Evolutionary conservation across 2,888 invertebrate species (phyloP), one percentile per base, ranked within the genome.

Genomic region (Oasisia sp.): DNA sequence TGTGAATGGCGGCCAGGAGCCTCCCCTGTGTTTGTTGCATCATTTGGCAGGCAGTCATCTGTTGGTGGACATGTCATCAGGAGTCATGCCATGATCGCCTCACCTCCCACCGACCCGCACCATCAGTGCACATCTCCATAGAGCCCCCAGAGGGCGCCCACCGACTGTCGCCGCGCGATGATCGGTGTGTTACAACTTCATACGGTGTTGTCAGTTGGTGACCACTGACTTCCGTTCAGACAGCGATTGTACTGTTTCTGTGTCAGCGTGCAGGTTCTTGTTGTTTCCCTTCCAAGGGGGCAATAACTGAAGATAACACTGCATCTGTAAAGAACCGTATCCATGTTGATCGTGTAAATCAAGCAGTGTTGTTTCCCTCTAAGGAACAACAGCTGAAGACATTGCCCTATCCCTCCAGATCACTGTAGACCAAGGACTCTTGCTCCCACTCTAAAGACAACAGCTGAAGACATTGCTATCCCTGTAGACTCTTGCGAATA

Each of bases 31-130:
- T 74, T 74, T 74, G 74, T 74, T 74, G 74, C 19, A 74, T 74
- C 74, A 74, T 74, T 74, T 74, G 27, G 74, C 74, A 74, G 74
- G 74, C 74, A 74, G 74, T 74, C 74, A 74, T 74, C 74, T 74
- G 74, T 74, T 74, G 74, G 14, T 74, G 74, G 74, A n/a, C 74
- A 19, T 74, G 74, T 74, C 74, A 74, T 74, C 74, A 7, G 74
- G 74, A 74, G 74, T 74, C 74, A 74, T 74, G 27, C 74, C 74
- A 74, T 74, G 74, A 74, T 74, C 74, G 27, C 19, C 27, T 74
- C 74, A 74, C 74, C 19, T 74, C 74, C 74, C 74, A 74, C 74
- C 27, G 74, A 74, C 74, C 74, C 7, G n/a, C 27, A 27, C 27
- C 27, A 27, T 74, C 74, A 27, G 74, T 74, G 74, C 74, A 74